These are phyloP conservation scores for Macropus fuliginosus DNA, from an alignment of 2,797 vertebrate genomes.

Conservation along the genomic window DNA sequence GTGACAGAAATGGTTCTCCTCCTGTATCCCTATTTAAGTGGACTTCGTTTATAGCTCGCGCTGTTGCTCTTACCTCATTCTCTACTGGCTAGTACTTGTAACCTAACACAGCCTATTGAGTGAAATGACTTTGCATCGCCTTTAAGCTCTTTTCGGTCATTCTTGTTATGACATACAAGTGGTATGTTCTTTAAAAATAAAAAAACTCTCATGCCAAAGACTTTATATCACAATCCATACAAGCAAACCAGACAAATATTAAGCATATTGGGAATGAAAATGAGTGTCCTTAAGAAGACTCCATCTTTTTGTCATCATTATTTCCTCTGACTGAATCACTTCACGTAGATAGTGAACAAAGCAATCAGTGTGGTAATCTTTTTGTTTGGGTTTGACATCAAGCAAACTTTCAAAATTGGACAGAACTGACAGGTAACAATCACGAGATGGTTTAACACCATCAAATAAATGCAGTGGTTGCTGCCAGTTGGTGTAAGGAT, in stretches of 20 bases:
- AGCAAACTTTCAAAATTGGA: conserved; percentile 17
- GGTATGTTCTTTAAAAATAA: conserved; percentile 43
- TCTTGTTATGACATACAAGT: not conserved
- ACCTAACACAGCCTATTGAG: conserved; percentile 23
- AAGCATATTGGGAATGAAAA: not conserved
- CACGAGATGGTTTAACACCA: conserved; percentile 26
- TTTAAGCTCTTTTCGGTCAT: conserved; percentile 23
- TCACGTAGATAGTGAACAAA: not conserved
- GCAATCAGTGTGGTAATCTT: not conserved
- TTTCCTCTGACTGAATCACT: not conserved
- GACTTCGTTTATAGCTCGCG: not conserved
- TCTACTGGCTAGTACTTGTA: conserved; percentile 31
- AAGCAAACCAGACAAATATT: not conserved
- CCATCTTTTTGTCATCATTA: not conserved
- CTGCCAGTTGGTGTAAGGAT: conserved; percentile 8
- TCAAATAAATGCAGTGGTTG: conserved; percentile 44
- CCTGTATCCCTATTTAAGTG: not conserved
- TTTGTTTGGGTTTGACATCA: conserved; percentile 28
- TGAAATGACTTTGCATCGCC: conserved; percentile 6
- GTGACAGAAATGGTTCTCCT: not conserved
- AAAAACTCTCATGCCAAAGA: not conserved
- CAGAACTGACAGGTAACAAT: conserved; percentile 31
- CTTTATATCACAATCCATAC: conserved; percentile 24
- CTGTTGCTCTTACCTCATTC: not conserved
- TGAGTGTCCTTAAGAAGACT: not conserved